Evolutionary conservation across 2,888 invertebrate genomes (phyloP), one percentile per base, ranked within the genome.

Genomic region (Caenorhabditis imperialis): DNA sequence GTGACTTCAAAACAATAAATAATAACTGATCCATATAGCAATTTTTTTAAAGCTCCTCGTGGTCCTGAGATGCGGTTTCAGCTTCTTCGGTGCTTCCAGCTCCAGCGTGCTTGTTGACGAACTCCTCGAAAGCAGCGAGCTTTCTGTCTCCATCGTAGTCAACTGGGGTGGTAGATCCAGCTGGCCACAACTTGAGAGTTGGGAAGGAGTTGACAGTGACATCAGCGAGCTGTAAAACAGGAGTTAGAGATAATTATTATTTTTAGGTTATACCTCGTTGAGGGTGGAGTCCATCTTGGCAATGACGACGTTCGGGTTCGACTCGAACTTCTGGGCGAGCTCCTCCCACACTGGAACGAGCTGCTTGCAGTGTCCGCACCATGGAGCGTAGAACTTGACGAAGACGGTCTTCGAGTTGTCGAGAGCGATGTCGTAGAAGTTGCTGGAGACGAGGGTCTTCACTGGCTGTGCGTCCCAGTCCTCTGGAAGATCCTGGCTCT

Each of bases 371-470:
- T 97, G 97, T 63, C 95, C 96, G 90, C 91, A 91, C 98, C 98
- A 98, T 74, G 98, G 97, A 58, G 97, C 97, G 90, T 97, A 98
- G 91, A 98, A 98, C 91, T 98, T 97, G 78, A 98, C 96, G 65
- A 98, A 92, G 44, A 97, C 98, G 86, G 93, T 92, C 91, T 96
- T 97, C 79, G 89, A 91, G 84, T 91, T 91, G 89, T 96, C 93
- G 79, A 93, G 91, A 42, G 92, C 97, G 81, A 98, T 93, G 79
- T 93, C 92, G 38, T 67, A 25, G 55, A 70, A 67, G 47, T 58
- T 71, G 37, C 30, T 47, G n/a, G 95, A 93, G 57, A 96, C 96
- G 67, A 99, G 92, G 55, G 92, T 90, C 90, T 96, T 96, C 62
- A 99, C 98, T 57, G 95, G 93, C 83, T 92, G 92, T 88, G 94